phyloP scores from a whole-genome alignment of 2,888 invertebrate genomes.

The Osmoderma eremita region DNA sequence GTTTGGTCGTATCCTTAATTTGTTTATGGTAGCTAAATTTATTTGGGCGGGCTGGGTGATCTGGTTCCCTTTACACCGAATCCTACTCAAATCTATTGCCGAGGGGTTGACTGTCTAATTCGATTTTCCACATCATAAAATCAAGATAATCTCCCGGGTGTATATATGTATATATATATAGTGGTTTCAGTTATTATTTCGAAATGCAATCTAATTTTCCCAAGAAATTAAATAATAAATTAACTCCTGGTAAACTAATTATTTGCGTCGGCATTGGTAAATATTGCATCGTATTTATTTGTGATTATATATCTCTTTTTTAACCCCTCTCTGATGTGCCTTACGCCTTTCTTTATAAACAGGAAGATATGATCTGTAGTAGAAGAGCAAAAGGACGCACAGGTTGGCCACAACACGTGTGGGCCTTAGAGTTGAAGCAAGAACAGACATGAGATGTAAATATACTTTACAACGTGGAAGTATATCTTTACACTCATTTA shows the following conservation, averaged over 20 bases:
- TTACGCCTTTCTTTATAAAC: conserved; percentile 53
- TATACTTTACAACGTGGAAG: conserved; percentile 57
- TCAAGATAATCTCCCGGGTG: not conserved
- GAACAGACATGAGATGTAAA: conserved; percentile 65
- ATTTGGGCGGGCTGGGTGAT: conserved; percentile 34
- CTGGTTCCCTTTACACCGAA: conserved; percentile 41
- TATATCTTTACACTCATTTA: conserved; percentile 57
- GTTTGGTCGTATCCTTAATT: conserved; percentile 29
- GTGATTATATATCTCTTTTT: conserved; percentile 25
- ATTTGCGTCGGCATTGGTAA: too few relatives aligned
- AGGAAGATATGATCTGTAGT: conserved; percentile 59
- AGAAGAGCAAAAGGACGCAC: conserved; percentile 74
- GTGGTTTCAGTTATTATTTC: too few relatives aligned
- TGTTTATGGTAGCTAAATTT: conserved; percentile 40
- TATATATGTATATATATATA: too few relatives aligned
- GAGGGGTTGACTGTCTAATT: conserved; percentile 21
- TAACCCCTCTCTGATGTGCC: not conserved
- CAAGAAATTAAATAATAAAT: too few relatives aligned
- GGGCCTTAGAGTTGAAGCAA: conserved; percentile 87
- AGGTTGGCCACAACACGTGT: conserved; percentile 97
- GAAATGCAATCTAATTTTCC: not conserved
- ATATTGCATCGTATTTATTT: conserved; percentile 4
- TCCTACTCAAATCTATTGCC: conserved; percentile 33
- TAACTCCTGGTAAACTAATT: too few relatives aligned
- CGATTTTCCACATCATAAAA: conserved; percentile 17